Evolutionary conservation across 1,140 invertebrate genomes (phyloP), one percentile per base, ranked within the genome.

Genomic region (Paralvinella palmiformis): DNA sequence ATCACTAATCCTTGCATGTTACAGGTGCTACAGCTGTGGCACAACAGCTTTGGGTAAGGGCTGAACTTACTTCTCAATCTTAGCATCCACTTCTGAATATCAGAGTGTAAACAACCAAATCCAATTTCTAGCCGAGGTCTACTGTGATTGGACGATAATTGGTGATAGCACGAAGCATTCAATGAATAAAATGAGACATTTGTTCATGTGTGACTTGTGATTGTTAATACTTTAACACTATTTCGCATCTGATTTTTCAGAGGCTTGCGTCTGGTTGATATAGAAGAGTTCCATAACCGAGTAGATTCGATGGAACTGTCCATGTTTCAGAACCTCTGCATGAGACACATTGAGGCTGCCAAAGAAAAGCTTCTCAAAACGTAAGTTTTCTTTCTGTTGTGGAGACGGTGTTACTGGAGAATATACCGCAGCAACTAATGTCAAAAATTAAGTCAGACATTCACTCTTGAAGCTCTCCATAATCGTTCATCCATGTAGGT

Each of bases 11-110:
- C 89, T 0, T 91, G 89, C 72, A 86, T 95, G 70, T 84, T 86
- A 44, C 89, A 89, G 75, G 85, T 92, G 10, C 77, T 93, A 50
- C 86, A 91, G 71, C 83, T 92, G 27, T 95, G 92, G 92, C 86
- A 88, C 75, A 84, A 84, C 31, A 84, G 87, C 61, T 92, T 89
- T 73, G 85, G 85, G 90, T 91, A 82, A 76, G 76, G 65, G 27
- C 17, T n/a, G n/a, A n/a, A n/a, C n/a, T n/a, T n/a, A n/a, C n/a
- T n/a, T n/a, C n/a, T n/a, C n/a, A 10, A 22, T 15, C 27, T 41
- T 37, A n/a, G n/a, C n/a, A n/a, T n/a, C n/a, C n/a, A n/a, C n/a
- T n/a, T n/a, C n/a, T n/a, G n/a, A n/a, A n/a, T n/a, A n/a, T n/a
- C n/a, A n/a, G n/a, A n/a, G n/a, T n/a, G n/a, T n/a, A n/a, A n/a